A percentile compares a stretch with the other conserved stretches of the same genome.
These are phyloP conservation scores for Ciconia nigra DNA, from an alignment of 2,797 vertebrate genomes.

Conservation along the genomic window DNA sequence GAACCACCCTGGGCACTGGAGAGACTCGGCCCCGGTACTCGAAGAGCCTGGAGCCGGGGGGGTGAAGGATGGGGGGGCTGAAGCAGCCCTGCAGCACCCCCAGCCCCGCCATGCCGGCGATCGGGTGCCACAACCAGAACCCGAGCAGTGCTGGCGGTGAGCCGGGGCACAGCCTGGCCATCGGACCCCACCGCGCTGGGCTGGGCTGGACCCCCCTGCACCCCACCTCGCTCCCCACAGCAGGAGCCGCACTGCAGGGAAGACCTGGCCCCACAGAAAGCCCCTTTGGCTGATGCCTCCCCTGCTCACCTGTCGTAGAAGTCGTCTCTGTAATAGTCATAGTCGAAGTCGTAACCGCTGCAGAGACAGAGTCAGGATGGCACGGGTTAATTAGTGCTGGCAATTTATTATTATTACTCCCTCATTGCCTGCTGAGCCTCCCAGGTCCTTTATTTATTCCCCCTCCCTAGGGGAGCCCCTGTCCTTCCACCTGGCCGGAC, in stretches of 20 bases:
- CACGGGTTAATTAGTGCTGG: background rate
- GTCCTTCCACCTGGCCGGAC: background rate
- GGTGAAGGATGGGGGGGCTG: background rate
- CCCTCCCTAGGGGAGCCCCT: too few species aligned
- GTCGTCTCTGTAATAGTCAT: constrained; percentile 89
- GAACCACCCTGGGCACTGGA: constrained; percentile 82
- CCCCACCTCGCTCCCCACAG: accelerated
- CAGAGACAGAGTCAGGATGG: constrained; percentile 45
- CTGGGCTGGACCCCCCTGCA: background rate
- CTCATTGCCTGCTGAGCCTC: background rate
- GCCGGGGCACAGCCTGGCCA: background rate
- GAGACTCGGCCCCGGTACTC: constrained; percentile 88
- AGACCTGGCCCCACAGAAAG: background rate
- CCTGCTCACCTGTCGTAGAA: constrained; percentile 88
- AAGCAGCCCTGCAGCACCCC: background rate
- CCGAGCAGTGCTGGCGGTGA: background rate
- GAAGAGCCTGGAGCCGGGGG: constrained; percentile 79
- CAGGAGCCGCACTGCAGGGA: background rate
- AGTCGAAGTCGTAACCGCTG: constrained; percentile 90
- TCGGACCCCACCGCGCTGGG: accelerated
- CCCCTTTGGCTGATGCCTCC: background rate
- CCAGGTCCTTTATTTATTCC: background rate
- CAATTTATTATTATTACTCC: background rate
- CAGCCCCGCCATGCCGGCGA: accelerated
- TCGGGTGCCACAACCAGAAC: accelerated